phyloP scores from a whole-genome alignment of 2,888 invertebrate species.

The Bursaphelenchus okinawaensis region DNA sequence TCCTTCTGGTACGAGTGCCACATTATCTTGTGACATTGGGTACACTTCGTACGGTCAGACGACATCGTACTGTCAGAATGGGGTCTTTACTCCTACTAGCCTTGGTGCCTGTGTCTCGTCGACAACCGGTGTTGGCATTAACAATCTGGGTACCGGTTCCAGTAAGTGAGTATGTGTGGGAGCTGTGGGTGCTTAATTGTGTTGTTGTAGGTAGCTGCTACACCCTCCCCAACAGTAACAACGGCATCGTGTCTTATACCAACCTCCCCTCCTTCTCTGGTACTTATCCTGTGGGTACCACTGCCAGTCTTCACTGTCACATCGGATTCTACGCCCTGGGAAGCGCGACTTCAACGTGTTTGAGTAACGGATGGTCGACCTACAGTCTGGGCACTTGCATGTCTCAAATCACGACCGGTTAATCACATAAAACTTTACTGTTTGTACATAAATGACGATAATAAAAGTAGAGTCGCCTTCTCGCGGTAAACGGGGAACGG shows the following conservation, averaged over 20 bases:
- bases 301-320: slow-evolving; percentile 28
- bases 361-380: slow-evolving; percentile 21
- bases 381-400: neutral
- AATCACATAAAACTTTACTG: neutral
- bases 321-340: slow-evolving; percentile 30
- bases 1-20: slow-evolving; percentile 22
- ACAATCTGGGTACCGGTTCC: neutral
- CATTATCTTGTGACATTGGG: slow-evolving; percentile 12
- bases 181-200: neutral
- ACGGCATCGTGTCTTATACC: slow-evolving; percentile 17
- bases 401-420: neutral
- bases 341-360: slow-evolving; percentile 22
- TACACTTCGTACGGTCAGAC: slow-evolving; percentile 7
- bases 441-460: neutral
- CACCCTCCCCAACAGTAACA: slow-evolving; percentile 11
- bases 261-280: slow-evolving; percentile 13
- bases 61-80: slow-evolving; percentile 19
- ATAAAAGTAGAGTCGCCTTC: neutral
- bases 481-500: neutral
- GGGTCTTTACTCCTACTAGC: slow-evolving; percentile 10
- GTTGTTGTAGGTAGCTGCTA: slow-evolving; percentile 10
- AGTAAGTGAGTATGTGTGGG: neutral
- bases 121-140: neutral
- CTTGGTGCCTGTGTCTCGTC: slow-evolving; percentile 14
- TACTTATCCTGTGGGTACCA: slow-evolving; percentile 19